Evolutionary conservation across 2,113 vertebrate species (phyloP).

Genomic region (Amphiprion ocellaris): DNA sequence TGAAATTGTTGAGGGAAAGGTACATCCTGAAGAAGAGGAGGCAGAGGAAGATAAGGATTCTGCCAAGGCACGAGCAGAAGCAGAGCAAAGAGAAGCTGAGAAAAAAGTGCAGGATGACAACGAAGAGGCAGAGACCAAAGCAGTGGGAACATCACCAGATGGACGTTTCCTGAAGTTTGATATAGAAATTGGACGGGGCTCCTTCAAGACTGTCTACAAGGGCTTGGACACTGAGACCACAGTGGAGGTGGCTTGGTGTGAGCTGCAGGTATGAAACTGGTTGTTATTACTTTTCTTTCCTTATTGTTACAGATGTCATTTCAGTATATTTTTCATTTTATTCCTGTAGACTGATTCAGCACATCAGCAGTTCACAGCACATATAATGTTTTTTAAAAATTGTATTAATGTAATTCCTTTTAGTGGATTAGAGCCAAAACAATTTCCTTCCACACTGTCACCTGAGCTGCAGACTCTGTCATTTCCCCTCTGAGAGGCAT

Average conservation of each 20-base stretch:
- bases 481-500: conserved; percentile 30
- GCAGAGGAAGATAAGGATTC: conserved; percentile 80
- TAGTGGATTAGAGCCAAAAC: conserved; percentile 3
- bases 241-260: conserved; percentile 99
- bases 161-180: conserved; percentile 98
- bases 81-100: conserved; percentile 84
- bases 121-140: conserved; percentile 97
- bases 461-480: conserved; percentile 32
- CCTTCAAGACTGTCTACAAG: conserved; percentile 99
- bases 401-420: conserved; percentile 1
- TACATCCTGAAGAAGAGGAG: conserved; percentile 62
- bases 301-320: not conserved
- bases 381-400: not conserved
- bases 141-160: conserved; percentile 94
- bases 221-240: conserved; percentile 98
- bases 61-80: conserved; percentile 83
- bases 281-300: not conserved
- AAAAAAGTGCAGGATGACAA: conserved; percentile 90
- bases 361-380: not conserved
- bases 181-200: conserved; percentile 97
- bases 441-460: conserved; percentile 39
- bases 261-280: conserved; percentile 91
- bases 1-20: conserved; percentile 69
- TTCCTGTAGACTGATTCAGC: not conserved
- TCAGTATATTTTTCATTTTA: not conserved